Base-by-base conservation (phyloP, 2,797 vertebrate species). In the Lates japonicus region DNA sequence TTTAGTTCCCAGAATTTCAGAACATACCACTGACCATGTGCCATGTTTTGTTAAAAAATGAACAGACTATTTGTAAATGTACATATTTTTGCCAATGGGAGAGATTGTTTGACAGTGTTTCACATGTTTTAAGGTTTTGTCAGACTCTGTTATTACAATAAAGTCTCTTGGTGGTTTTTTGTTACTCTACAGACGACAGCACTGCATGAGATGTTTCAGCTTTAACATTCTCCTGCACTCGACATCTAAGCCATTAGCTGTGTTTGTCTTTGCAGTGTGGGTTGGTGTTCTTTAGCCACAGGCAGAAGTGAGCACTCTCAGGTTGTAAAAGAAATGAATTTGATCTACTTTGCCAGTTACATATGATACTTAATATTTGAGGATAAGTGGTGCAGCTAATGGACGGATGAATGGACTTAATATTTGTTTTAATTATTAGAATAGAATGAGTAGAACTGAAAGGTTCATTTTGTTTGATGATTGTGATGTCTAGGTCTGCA, bases 191-290 rank as follows among this genome's bases (percentile, higher is more conserved):
- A 68, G 59, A 55, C 72, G 37, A 70, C 74, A 78, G 51, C 19
- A 6, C 60, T 80, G 74, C 60, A 42, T 48, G 66, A 83, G 67
- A 82, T 82, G 76, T 49, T 79, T 78, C 57, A 82, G 80, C 74
- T 79, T 81, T 72, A 65, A 60, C 55, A 25, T 86, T 68, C 29
- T 73, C 57, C 62, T 22, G 9, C 69, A 81, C 70, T 68, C 82
- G 67, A 70, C 71, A 84, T 78, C 76, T 66, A 82, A 78, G 78
- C 62, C 62, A 78, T 87, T 84, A 70, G 72, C 83, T 84, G 68
- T 72, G 74, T 88, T 80, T 77, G 84, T 76, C 78, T 85, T 86
- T 80, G 80, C 44, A 37, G 10, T 86, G 70, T 60, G 54, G 59
- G 49, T 66, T 83, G 49, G 54, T 44, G 25, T 54, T 66, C n/a